Evolutionary conservation across 2,113 vertebrate genomes (phyloP), one percentile per base, ranked within the genome.

Genomic region (Nansenia antarctica): DNA sequence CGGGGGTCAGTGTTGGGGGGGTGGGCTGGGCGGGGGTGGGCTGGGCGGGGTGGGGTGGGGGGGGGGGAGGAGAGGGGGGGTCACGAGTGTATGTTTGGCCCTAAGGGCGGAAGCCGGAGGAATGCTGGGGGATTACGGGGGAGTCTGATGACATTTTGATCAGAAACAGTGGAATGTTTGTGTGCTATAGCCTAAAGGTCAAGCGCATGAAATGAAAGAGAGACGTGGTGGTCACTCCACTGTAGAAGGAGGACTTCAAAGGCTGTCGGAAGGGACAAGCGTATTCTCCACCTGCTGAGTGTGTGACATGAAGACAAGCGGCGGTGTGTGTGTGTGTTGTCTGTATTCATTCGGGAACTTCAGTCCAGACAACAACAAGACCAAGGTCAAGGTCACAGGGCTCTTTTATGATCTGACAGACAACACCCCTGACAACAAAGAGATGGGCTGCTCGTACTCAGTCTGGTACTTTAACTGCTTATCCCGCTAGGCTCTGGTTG

Each of bases 61-160:
- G 30, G 24, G 8, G 15, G 45, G 6, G 45, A 52, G 37, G 42
- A 60, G 12, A 34, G 29, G 14, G 14, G 20, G 29, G 22, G 60
- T 69, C 58, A 61, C 32, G 32, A 47, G 58, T 57, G 14, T 12
- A 3, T 18, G 18, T 39, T 31, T 59, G 20, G 45, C 9, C 22
- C 18, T 24, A 32, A 15, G 18, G 58, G 30, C 35, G 58, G 30
- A n/a, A 59, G 61, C 29, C 4, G 20, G 55, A 53, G 42, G 45
- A 62, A 70, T 57, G 31, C 15, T 9, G 27, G 39, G 68, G 61
- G n/a, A 60, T 63, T 69, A 69, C 31, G 24, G 9, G 26, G 57
- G 57, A 60, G 49, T 55, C 53, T 39, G 20, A 63, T 35, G 52
- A 27, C 53, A 65, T 65, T 72, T 65, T 53, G 26, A 20, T 39